Evolutionary conservation across 2,888 invertebrate genomes (phyloP).

Genomic region (Tenthredo livida): DNA sequence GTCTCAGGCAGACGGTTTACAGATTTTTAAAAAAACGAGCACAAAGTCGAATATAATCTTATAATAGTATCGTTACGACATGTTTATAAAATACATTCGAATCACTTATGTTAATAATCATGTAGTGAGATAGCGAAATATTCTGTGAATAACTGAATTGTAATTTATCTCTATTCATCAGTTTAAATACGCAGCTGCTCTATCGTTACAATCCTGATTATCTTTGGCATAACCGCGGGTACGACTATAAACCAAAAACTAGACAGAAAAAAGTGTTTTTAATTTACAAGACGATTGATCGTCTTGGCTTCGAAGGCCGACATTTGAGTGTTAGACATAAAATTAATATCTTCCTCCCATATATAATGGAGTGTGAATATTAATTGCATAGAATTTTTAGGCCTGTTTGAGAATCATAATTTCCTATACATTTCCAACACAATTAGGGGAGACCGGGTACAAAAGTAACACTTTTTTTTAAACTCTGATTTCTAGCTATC

Average conservation of each 20-base stretch:
- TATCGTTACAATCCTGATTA: background rate
- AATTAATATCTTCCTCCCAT: background rate
- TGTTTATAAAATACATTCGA: background rate
- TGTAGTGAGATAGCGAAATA: background rate
- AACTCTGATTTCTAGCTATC: too few relatives aligned
- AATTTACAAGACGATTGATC: slow-evolving; percentile 50
- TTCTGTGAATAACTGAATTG: background rate
- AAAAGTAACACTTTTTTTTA: too few relatives aligned
- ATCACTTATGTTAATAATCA: background rate
- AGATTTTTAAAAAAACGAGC: background rate
- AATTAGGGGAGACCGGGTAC: too few relatives aligned
- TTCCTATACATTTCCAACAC: slow-evolving; percentile 19
- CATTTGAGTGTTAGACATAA: background rate
- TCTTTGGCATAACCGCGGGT: background rate
- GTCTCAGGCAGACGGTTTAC: background rate
- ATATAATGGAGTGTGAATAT: slow-evolving; percentile 1
- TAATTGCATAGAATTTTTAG: background rate
- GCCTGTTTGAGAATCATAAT: background rate
- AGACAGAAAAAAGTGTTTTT: background rate
- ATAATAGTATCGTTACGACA: background rate
- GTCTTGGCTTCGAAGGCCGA: background rate
- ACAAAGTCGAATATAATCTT: background rate
- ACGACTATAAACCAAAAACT: background rate
- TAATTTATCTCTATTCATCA: background rate
- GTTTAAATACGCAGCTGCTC: background rate